Conservation (phyloP, 1,140 invertebrate genomes). For the Oscheius sp. region DNA sequence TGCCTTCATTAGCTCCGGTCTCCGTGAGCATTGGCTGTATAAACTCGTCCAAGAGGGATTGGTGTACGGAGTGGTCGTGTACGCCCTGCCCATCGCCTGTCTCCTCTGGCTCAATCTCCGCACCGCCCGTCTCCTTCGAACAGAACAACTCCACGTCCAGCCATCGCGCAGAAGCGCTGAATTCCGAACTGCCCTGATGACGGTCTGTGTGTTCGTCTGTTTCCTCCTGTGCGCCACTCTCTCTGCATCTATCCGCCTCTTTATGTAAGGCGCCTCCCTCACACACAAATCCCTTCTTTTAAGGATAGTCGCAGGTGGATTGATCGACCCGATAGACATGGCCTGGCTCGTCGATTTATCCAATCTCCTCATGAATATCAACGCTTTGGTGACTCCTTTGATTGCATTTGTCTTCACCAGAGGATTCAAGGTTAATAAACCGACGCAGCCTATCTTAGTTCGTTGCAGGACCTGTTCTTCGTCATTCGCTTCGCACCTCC, state of each 20-base stretch:
- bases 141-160: conserved; percentile 7
- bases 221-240: neutral
- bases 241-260: neutral
- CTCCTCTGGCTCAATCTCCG: conserved; percentile 14
- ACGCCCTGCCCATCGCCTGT: neutral
- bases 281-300: neutral
- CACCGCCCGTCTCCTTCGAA: neutral
- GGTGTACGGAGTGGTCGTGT: conserved; percentile 7
- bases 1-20: neutral
- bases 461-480: conserved; percentile 18
- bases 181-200: conserved; percentile 13
- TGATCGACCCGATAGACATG: neutral
- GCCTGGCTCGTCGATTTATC: conserved; percentile 1
- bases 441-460: neutral
- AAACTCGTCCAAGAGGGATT: conserved; percentile 13
- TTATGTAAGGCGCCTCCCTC: neutral
- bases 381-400: neutral
- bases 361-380: conserved; percentile 20
- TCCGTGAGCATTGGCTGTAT: neutral
- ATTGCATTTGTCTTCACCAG: conserved; percentile 15
- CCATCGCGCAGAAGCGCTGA: conserved; percentile 7
- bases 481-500: conserved; percentile 18
- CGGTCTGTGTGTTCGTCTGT: conserved; percentile 5
- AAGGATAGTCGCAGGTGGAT: neutral
- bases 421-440: neutral